phyloP scores from a whole-genome alignment of 2,888 invertebrate genomes.

The Bellardia bayeri region DNA sequence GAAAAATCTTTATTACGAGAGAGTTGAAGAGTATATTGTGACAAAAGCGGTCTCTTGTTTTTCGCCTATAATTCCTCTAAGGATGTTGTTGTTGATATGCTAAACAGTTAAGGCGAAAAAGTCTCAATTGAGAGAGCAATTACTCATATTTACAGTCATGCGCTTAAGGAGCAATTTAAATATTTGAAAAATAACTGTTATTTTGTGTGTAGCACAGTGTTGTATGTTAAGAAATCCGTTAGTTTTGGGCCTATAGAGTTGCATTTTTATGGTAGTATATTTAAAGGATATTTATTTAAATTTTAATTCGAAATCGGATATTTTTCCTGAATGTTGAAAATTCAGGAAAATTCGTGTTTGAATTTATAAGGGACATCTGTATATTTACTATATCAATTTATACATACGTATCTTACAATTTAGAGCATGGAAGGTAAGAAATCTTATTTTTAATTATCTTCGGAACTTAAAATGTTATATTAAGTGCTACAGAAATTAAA shows the following conservation, averaged over 20 bases:
- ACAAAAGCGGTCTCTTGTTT: conserved; percentile 53
- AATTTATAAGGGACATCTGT: no score
- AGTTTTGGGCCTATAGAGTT: conserved; percentile 11
- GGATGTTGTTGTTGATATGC: conserved; percentile 32
- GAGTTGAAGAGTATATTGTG: neutral
- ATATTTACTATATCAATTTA: no score
- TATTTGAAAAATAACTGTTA: conserved; percentile 42
- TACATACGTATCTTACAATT: no score
- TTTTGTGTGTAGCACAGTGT: neutral
- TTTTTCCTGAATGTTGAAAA: no score
- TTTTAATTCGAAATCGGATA: neutral
- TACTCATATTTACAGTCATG: neutral
- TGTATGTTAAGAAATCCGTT: conserved; percentile 14
- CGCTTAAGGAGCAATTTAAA: neutral
- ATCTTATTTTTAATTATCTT: no score
- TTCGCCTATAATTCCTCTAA: neutral
- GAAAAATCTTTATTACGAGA: neutral
- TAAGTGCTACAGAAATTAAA: no score
- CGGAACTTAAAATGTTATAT: no score
- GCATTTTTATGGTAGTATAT: conserved; percentile 5
- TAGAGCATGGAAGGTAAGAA: no score
- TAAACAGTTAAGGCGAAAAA: conserved; percentile 45
- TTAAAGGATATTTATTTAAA: conserved; percentile 32
- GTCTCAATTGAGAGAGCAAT: neutral
- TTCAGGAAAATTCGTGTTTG: no score